Conservation (phyloP, 1,140 invertebrate species). For the Zaprionus tsacasi region DNA sequence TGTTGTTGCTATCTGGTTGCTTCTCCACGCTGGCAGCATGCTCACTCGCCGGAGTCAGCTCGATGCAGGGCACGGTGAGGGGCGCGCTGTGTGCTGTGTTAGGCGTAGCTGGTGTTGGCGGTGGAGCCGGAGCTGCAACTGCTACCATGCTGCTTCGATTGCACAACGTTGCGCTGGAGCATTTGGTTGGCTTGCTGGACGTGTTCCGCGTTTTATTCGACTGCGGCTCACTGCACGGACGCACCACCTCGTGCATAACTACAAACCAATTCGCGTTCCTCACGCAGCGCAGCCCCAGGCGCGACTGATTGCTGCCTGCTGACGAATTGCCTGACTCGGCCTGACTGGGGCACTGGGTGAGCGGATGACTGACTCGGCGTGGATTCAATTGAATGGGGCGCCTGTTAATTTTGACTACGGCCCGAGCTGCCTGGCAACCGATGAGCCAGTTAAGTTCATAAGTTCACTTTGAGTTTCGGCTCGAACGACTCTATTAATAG, state of each 20-base stretch:
- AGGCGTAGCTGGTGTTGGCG: slow-evolving; percentile 45
- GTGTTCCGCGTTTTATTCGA: slow-evolving; percentile 32
- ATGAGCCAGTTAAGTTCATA: slow-evolving; percentile 78
- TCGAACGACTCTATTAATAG: slow-evolving; percentile 80
- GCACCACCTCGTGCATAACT: slow-evolving; percentile 59
- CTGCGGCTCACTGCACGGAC: slow-evolving; percentile 67
- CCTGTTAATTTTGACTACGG: slow-evolving; percentile 65
- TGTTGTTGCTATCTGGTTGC: slow-evolving; percentile 42
- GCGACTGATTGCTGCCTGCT: slow-evolving; percentile 26
- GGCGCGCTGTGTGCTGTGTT: background rate
- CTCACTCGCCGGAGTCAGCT: slow-evolving; percentile 56
- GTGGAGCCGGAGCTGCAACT: slow-evolving; percentile 25
- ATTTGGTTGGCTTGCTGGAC: slow-evolving; percentile 36
- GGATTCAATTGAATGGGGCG: slow-evolving; percentile 8
- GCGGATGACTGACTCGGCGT: slow-evolving; percentile 6
- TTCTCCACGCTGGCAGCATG: background rate
- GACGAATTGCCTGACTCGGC: slow-evolving; percentile 24
- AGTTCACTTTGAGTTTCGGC: slow-evolving; percentile 68
- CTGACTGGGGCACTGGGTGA: slow-evolving; percentile 73
- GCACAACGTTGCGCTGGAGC: slow-evolving; percentile 59
- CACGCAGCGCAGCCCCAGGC: slow-evolving; percentile 9
- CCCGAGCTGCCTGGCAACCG: slow-evolving; percentile 69
- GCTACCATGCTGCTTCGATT: slow-evolving; percentile 25
- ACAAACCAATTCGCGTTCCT: slow-evolving; percentile 33
- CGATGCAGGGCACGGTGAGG: slow-evolving; percentile 56